Evolutionary conservation across 2,113 vertebrate genomes (phyloP), one percentile per base, ranked within the genome.

Genomic region (Microcebus tavaratra): DNA sequence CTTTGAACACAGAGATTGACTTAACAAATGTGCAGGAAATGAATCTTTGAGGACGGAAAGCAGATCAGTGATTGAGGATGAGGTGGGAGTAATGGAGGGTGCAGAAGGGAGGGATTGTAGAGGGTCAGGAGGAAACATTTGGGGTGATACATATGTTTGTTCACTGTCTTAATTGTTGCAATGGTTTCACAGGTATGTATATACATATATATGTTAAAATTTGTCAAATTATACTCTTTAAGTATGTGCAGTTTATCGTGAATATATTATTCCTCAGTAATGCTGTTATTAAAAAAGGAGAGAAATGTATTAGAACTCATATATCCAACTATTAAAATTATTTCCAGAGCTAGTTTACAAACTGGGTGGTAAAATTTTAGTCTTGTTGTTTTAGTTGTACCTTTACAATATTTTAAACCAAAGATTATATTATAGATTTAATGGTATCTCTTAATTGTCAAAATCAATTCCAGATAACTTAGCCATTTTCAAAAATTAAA

Each of bases 401-500:
- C 45, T 61, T 91, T 67, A 88, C 4, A 50, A 10, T 85, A 83
- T 75, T 94, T 65, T 45, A 73, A 94, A 36, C 14, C 59, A 55
- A 68, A 61, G n/a, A 78, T 92, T 48, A 86, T 61, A 36, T 70
- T 95, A 55, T 84, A 27, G 82, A 93, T 45, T 93, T 68, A 80
- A 50, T 57, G 48, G 21, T 83, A 18, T 86, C 36, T 87, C 67
- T 79, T 86, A 48, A 55, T 95, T 67, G 80, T 87, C 50, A 86
- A 72, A 95, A 83, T 78, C 76, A 55, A 83, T 85, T 94, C 79
- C 79, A 80, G 59, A 70, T 93, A 92, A 78, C 29, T 87, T 82
- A 39, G 23, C 31, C 29, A 7, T 93, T 96, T 96, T 80, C 50
- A 93, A 91, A 96, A 83, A 61, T 82, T 83, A 96, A 93, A 79